phyloP scores from a whole-genome alignment of 2,888 invertebrate species.

The Cantharis lateralis region DNA sequence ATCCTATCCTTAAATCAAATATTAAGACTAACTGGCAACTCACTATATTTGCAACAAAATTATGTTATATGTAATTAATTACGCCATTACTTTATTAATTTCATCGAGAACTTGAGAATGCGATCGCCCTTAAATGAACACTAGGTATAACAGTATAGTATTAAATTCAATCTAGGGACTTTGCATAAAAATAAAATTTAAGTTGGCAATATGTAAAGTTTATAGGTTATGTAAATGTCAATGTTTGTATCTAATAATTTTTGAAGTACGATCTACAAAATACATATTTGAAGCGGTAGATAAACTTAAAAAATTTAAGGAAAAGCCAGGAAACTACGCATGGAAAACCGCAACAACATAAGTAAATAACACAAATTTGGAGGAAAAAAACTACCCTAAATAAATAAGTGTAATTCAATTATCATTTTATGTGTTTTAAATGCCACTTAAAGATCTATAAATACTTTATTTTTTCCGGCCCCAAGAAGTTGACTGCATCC shows the following conservation, averaged over 20 bases:
- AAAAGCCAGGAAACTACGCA: too few species aligned
- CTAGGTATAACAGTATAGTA: too few species aligned
- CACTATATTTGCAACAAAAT: background rate
- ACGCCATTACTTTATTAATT: background rate
- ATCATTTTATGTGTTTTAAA: background rate
- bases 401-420: background rate
- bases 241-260: too few species aligned
- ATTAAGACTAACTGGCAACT: background rate
- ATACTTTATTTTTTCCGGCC: background rate
- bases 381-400: background rate
- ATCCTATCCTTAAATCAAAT: background rate
- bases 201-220: too few species aligned
- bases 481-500: background rate
- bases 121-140: too few species aligned
- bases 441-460: background rate
- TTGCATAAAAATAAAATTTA: too few species aligned
- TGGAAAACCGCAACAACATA: too few species aligned
- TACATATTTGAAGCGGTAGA: too few species aligned
- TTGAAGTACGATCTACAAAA: too few species aligned
- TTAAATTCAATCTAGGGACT: too few species aligned
- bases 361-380: background rate
- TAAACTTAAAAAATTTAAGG: too few species aligned
- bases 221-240: too few species aligned
- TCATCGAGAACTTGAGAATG: background rate
- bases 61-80: background rate